phyloP scores from a whole-genome alignment of 2,797 vertebrate species.

The Coregonus ussuriensis region DNA sequence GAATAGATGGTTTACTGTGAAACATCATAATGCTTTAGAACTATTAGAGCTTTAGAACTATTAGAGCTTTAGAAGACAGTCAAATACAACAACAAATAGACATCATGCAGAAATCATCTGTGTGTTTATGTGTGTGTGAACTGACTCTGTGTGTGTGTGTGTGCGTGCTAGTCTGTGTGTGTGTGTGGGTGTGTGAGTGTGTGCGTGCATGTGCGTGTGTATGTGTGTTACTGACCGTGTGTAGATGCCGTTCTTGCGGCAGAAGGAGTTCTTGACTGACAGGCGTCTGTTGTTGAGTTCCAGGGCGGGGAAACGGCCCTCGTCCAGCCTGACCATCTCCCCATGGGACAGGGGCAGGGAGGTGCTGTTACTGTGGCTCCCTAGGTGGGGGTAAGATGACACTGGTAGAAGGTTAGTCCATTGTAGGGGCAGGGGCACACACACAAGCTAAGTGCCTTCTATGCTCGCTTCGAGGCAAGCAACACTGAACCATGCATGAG shows the following conservation, averaged over 20 bases:
- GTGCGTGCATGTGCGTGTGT: too few species aligned
- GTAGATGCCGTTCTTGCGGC: constrained; percentile 94
- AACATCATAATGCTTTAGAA: constrained; percentile 11
- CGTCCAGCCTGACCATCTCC: constrained; percentile 95
- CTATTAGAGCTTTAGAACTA: background rate
- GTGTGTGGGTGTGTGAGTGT: too few species aligned
- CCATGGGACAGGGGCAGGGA: constrained; percentile 89
- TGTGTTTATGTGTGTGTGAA: background rate
- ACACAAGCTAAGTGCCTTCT: too few species aligned
- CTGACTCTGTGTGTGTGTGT: background rate
- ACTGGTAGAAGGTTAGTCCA: constrained; percentile 33
- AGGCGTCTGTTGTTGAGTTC: constrained; percentile 96
- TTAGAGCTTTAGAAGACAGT: background rate
- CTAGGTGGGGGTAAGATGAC: constrained; percentile 68
- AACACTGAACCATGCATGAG: too few species aligned
- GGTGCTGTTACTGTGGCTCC: constrained; percentile 85
- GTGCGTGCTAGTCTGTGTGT: background rate
- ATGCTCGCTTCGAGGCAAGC: too few species aligned
- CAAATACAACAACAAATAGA: background rate
- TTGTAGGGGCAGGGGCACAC: too few species aligned
- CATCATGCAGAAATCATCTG: background rate
- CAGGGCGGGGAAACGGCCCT: constrained; percentile 92
- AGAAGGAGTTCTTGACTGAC: constrained; percentile 97
- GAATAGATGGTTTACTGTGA: constrained; percentile 11
- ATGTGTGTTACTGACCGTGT: constrained; percentile 79